phyloP scores from a whole-genome alignment of 2,888 invertebrate species.

The Cactoblastis cactorum region DNA sequence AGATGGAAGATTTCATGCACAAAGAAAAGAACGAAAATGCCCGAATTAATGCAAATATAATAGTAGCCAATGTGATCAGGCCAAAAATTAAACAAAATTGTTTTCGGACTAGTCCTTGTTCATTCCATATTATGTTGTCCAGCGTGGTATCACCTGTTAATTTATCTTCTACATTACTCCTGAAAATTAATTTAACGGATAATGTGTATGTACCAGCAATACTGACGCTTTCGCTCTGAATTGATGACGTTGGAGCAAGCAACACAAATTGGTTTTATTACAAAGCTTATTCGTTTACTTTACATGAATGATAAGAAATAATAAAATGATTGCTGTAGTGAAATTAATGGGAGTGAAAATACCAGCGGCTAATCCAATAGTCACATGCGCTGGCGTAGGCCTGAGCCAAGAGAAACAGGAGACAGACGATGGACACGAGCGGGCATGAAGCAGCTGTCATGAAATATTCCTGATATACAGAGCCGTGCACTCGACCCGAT shows the following conservation, averaged over 20 bases:
- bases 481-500: constrained; percentile 54
- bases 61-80: constrained; percentile 74
- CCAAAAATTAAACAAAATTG: constrained; percentile 76
- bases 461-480: constrained; percentile 65
- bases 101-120: constrained; percentile 49
- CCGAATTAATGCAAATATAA: constrained; percentile 80
- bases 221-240: no score
- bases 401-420: constrained; percentile 79
- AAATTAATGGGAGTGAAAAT: constrained; percentile 14
- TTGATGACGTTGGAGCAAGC: no score
- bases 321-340: neutral
- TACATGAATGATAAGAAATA: neutral
- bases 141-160: constrained; percentile 61
- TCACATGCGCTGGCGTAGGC: constrained; percentile 64
- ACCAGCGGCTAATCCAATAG: constrained; percentile 71
- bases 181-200: no score
- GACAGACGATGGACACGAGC: constrained; percentile 42
- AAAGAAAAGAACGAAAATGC: constrained; percentile 83
- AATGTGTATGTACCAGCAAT: neutral
- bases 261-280: no score
- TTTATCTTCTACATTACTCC: constrained; percentile 64
- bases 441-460: constrained; percentile 50
- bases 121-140: constrained; percentile 57
- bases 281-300: no score
- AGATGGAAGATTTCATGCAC: constrained; percentile 83